Evolutionary conservation across 2,797 vertebrate genomes (phyloP).

Genomic region (Premnoplex brunnescens): DNA sequence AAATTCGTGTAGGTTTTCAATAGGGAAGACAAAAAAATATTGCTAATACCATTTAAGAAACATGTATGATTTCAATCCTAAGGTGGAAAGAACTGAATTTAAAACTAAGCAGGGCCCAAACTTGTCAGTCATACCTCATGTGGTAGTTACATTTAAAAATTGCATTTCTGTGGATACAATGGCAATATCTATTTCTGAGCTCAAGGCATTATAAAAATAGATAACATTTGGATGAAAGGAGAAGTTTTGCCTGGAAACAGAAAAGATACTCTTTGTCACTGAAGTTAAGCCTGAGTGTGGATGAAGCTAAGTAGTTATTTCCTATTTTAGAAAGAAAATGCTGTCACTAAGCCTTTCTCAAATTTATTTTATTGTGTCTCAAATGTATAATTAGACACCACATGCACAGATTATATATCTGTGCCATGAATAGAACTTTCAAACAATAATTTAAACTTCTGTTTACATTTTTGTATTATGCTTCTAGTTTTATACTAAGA

Average conservation of each 20-base stretch:
- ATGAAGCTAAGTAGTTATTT: background rate
- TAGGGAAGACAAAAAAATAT: background rate
- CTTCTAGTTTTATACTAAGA: background rate
- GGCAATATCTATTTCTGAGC: background rate
- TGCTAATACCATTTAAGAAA: background rate
- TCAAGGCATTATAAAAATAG: background rate
- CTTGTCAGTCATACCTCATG: background rate
- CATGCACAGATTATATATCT: background rate
- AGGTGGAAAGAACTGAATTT: background rate
- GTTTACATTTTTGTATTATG: background rate
- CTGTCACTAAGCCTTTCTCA: background rate
- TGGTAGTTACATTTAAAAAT: background rate
- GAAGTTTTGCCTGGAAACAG: background rate
- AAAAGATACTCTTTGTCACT: background rate
- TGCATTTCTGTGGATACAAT: background rate
- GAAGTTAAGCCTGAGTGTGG: background rate
- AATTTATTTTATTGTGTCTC: background rate
- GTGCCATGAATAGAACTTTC: background rate
- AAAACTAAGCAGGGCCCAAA: background rate
- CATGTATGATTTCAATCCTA: background rate
- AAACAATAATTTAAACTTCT: background rate
- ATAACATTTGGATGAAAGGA: background rate
- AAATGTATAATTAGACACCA: background rate
- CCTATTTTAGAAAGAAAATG: background rate
- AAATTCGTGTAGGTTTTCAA: background rate